Conservation (phyloP, 2,113 vertebrate species). For the Poicephalus meyeri region DNA sequence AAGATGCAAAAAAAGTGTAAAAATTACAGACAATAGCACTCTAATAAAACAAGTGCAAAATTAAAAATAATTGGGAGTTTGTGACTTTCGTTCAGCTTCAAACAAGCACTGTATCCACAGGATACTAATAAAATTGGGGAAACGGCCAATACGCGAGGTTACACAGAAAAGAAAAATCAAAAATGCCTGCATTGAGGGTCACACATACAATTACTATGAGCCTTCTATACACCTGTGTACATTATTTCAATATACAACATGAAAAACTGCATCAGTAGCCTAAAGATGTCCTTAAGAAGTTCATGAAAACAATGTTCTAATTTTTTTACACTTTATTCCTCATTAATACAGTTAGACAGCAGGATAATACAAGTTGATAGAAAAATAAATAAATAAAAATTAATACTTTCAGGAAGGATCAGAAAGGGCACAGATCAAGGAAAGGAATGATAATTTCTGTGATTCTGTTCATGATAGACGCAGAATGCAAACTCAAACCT, state of each 20-base stretch:
- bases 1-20: constrained; percentile 49
- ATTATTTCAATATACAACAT: background rate
- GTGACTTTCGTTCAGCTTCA: constrained; percentile 50
- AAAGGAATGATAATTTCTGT: background rate
- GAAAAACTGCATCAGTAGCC: background rate
- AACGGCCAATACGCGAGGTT: constrained; percentile 20
- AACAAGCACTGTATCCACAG: constrained; percentile 20
- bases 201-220: background rate
- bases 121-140: constrained; percentile 45
- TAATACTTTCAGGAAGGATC: background rate
- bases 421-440: background rate
- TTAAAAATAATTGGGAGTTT: constrained; percentile 60
- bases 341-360: background rate
- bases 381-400: background rate
- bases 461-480: background rate
- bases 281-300: background rate
- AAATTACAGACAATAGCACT: constrained; percentile 58
- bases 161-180: background rate
- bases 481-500: background rate
- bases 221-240: background rate
- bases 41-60: constrained; percentile 60
- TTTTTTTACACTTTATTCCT: background rate
- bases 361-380: background rate
- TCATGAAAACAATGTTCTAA: background rate
- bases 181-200: background rate